Evolutionary conservation across 2,113 vertebrate genomes (phyloP).

Genomic region (Pao palembangensis): DNA sequence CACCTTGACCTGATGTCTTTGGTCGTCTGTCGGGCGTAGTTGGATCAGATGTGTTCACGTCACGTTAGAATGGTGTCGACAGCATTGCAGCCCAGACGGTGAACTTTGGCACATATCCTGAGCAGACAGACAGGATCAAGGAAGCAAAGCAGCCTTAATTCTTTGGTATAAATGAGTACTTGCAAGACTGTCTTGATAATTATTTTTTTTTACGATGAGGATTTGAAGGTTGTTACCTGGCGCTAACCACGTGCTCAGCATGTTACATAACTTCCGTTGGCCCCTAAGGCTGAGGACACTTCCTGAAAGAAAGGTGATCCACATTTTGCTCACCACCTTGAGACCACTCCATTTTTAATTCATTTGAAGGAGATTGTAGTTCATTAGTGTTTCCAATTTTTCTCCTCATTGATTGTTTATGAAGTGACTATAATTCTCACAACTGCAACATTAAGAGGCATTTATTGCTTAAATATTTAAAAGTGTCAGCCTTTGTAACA

Average conservation of each 20-base stretch:
- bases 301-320: conserved; percentile 27
- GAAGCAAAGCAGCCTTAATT: neutral
- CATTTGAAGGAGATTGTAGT: too few relatives aligned
- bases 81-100: conserved; percentile 28
- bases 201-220: conserved; percentile 30
- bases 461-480: too few relatives aligned
- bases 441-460: too few relatives aligned
- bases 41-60: conserved; percentile 15
- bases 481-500: too few relatives aligned
- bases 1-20: conserved; percentile 6
- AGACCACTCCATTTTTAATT: too few relatives aligned
- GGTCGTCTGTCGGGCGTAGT: conserved; percentile 9
- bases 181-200: neutral
- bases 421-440: too few relatives aligned
- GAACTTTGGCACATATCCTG: conserved; percentile 55
- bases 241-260: conserved; percentile 32
- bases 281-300: conserved; percentile 55
- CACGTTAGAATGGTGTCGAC: conserved; percentile 12
- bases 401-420: too few relatives aligned
- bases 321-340: too few relatives aligned
- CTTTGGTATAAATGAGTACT: too few relatives aligned
- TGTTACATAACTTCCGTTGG: conserved; percentile 55
- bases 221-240: neutral
- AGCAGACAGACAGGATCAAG: conserved; percentile 1
- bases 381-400: too few relatives aligned